These are phyloP conservation scores for Pica pica DNA, from an alignment of 2,113 vertebrate genomes.

Conservation along the genomic window DNA sequence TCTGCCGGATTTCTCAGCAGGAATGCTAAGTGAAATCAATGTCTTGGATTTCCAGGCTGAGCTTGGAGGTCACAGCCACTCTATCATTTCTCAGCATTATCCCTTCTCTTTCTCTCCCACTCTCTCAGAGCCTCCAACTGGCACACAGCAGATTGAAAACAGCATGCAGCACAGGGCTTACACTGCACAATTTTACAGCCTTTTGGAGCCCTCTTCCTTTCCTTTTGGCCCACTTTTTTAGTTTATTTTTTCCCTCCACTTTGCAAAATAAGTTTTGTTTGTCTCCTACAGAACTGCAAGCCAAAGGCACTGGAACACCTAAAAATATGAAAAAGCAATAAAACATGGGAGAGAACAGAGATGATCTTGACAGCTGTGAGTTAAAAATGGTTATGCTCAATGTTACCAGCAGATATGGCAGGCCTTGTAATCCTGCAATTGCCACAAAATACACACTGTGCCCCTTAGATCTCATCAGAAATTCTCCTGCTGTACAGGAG, in stretches of 20 bases:
- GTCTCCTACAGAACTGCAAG: conserved; percentile 44
- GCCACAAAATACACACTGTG: conserved; percentile 3
- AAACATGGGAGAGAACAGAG: background rate
- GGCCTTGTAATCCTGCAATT: background rate
- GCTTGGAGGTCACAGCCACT: conserved; percentile 80
- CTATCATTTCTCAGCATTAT: conserved; percentile 82
- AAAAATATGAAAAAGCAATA: background rate
- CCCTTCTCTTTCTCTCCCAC: conserved; percentile 42
- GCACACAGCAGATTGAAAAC: conserved; percentile 85
- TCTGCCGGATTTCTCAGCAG: conserved; percentile 77
- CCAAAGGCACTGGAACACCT: conserved; percentile 39
- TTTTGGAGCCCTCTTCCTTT: conserved; percentile 70
- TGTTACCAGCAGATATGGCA: background rate
- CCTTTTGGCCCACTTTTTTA: conserved; percentile 2
- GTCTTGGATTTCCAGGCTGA: conserved; percentile 81
- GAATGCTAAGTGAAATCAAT: conserved; percentile 82
- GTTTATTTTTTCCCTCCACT: background rate
- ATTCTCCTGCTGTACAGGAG: background rate
- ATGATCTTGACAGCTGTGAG: conserved; percentile 12
- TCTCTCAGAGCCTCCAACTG: conserved; percentile 76
- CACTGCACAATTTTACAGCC: conserved; percentile 77
- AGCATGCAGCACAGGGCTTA: conserved; percentile 78
- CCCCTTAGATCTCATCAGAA: background rate
- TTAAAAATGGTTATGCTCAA: background rate
- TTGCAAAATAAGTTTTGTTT: conserved; percentile 70